Evolutionary conservation across 2,797 vertebrate genomes (phyloP).

Genomic region (Coreius guichenoti): DNA sequence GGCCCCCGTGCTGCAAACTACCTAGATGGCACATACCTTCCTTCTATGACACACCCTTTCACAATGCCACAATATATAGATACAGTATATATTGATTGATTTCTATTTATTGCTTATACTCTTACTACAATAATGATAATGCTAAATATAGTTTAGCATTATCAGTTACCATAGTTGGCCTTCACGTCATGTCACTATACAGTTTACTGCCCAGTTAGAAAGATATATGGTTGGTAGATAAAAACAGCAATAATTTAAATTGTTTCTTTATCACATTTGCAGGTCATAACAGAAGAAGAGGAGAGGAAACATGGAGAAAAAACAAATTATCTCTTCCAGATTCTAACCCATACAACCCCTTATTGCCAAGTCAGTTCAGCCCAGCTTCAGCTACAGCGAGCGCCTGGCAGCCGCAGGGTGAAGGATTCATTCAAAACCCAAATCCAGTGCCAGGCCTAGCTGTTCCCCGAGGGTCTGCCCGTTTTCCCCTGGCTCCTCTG

Average conservation of each 20-base stretch:
- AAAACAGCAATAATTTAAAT: neutral
- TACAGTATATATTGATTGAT: neutral
- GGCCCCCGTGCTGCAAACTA: no score
- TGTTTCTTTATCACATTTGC: neutral
- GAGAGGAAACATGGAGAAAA: constrained; percentile 17
- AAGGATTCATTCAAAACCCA: neutral
- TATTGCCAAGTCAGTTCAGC: neutral
- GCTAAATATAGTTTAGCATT: neutral
- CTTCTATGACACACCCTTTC: no score
- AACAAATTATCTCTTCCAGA: neutral
- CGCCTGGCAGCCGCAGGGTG: constrained; percentile 17
- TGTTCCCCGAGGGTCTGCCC: neutral
- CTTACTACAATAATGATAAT: neutral
- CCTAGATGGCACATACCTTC: no score
- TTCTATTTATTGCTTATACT: neutral
- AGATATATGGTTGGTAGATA: neutral
- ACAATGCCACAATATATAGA: no score
- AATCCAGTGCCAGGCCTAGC: neutral
- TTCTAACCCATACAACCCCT: neutral
- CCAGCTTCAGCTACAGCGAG: neutral
- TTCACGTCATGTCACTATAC: no score
- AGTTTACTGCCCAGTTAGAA: neutral
- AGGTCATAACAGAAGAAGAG: constrained; percentile 6
- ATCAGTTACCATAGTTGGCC: no score
- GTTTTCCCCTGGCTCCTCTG: neutral